Evolutionary conservation across 35 echinoderm and acorn worm species (phyloP).

Genomic region (Heliocidaris tuberculata): DNA sequence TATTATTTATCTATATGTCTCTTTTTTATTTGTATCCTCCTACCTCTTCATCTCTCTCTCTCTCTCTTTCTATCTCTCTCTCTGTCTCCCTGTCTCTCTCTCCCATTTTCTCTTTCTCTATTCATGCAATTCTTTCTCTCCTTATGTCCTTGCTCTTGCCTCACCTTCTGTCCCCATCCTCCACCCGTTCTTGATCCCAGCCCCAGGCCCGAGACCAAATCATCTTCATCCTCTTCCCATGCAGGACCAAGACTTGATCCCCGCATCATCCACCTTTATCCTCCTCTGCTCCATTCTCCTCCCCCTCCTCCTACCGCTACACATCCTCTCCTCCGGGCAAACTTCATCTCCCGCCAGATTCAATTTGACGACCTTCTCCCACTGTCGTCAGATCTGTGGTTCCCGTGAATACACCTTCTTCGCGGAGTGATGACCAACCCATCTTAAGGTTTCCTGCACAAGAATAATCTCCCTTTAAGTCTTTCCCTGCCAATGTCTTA

Average conservation of each 20-base stretch:
- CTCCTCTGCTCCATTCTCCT: not conserved
- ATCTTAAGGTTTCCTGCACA: too few species aligned
- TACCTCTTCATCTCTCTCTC: too few species aligned
- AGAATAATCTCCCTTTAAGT: not conserved
- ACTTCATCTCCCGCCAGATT: not conserved
- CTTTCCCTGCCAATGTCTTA: not conserved
- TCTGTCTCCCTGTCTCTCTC: not conserved
- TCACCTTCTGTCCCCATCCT: not conserved
- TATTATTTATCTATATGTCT: too few species aligned
- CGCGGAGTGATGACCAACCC: not conserved
- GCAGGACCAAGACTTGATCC: not conserved
- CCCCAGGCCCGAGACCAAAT: not conserved
- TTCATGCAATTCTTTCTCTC: not conserved
- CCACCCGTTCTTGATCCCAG: not conserved
- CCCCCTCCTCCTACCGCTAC: not conserved
- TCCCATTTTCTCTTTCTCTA: not conserved
- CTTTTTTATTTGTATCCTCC: too few species aligned
- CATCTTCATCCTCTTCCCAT: not conserved
- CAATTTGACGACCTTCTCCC: not conserved
- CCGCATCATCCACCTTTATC: not conserved
- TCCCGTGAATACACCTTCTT: not conserved
- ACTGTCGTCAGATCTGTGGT: not conserved
- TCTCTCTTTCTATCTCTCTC: too few species aligned
- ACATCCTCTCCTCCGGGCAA: not conserved
- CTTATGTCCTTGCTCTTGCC: not conserved